These are phyloP conservation scores for Campylomormyrus tamandua DNA, from an alignment of 2,113 vertebrate genomes.

Conservation along the genomic window DNA sequence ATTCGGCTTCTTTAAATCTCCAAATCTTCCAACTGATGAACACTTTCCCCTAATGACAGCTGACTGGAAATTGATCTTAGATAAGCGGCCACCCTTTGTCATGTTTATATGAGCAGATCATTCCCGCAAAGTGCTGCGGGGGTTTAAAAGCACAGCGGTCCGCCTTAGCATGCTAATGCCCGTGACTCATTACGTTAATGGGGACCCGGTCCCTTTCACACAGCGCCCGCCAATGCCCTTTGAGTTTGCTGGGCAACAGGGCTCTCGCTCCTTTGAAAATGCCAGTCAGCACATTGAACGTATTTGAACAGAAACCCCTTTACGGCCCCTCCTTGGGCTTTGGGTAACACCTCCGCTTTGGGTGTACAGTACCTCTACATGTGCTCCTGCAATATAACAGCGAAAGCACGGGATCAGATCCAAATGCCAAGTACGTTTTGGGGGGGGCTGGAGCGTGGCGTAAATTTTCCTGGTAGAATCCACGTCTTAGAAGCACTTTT, in stretches of 20 bases:
- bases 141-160: constrained; percentile 51
- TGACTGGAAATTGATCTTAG: constrained; percentile 50
- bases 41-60: constrained; percentile 52
- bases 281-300: constrained; percentile 65
- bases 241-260: constrained; percentile 65
- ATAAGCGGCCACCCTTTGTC: constrained; percentile 53
- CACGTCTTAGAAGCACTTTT: constrained; percentile 62
- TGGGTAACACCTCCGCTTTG: constrained; percentile 59
- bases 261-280: constrained; percentile 60
- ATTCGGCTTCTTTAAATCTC: constrained; percentile 39
- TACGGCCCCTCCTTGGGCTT: constrained; percentile 61
- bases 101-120: constrained; percentile 50
- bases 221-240: constrained; percentile 57
- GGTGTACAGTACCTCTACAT: constrained; percentile 54
- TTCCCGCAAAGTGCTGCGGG: constrained; percentile 50
- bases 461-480: constrained; percentile 62
- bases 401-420: constrained; percentile 49
- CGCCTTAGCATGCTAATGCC: constrained; percentile 63
- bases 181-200: constrained; percentile 69
- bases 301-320: constrained; percentile 61
- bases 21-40: constrained; percentile 41
- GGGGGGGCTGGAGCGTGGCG: constrained; percentile 9
- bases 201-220: constrained; percentile 56
- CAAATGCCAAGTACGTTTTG: constrained; percentile 35
- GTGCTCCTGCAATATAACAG: constrained; percentile 61